Evolutionary conservation across 2,797 vertebrate genomes (phyloP).

Genomic region (Loriculus beryllinus): DNA sequence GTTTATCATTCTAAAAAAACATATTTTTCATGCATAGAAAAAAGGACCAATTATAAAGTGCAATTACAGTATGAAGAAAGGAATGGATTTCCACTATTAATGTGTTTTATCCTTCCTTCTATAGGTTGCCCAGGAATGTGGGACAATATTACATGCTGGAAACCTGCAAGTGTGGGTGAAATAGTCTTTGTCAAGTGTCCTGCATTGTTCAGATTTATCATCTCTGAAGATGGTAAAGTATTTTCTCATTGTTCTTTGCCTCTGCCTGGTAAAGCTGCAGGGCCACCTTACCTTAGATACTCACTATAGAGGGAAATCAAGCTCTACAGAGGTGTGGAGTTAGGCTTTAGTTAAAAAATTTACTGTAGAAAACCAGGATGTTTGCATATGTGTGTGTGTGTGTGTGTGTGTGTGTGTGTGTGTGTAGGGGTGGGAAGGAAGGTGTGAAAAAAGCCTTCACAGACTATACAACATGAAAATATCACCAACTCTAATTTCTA

Average conservation of each 20-base stretch:
- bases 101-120: background rate
- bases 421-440: rapidly evolving
- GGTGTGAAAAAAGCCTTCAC: background rate
- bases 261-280: background rate
- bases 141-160: constrained; percentile 98
- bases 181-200: constrained; percentile 89
- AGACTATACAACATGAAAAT: background rate
- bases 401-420: no score
- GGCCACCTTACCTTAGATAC: background rate
- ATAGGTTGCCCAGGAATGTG: constrained; percentile 91
- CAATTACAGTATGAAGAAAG: background rate
- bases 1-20: background rate
- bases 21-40: background rate
- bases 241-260: background rate
- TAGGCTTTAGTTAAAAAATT: background rate
- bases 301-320: background rate
- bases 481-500: background rate
- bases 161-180: constrained; percentile 83
- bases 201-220: constrained; percentile 85
- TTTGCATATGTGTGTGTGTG: background rate
- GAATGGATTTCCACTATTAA: background rate
- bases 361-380: background rate
- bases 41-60: background rate
- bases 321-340: no score
- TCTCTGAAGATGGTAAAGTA: constrained; percentile 82